Evolutionary conservation across 2,888 invertebrate species (phyloP).

Genomic region (Mesorhabditis spiculigera): DNA sequence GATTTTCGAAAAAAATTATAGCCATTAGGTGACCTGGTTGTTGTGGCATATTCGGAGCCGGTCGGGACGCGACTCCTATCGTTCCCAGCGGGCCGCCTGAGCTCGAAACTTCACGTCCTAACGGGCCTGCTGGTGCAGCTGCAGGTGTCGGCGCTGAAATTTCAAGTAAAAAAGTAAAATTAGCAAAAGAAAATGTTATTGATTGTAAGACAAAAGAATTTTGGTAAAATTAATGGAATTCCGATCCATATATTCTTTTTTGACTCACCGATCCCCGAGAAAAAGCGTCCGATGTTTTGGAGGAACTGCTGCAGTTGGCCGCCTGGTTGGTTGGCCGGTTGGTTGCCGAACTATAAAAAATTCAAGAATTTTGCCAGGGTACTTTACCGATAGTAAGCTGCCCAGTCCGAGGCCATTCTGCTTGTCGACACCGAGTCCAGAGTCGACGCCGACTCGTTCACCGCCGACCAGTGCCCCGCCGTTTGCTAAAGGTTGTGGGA

Average conservation of each 20-base stretch:
- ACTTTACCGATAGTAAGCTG: conserved; percentile 6
- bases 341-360: background rate
- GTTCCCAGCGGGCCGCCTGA: background rate
- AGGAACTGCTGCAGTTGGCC: conserved; percentile 6
- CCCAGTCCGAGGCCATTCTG: conserved; percentile 2
- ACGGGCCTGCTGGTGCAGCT: background rate
- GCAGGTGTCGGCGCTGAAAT: background rate
- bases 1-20: no score
- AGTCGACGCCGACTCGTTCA: conserved; percentile 37
- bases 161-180: no score
- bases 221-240: no score
- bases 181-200: no score
- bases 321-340: background rate
- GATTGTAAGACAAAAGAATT: no score
- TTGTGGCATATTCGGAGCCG: background rate
- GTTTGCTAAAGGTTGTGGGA: conserved; percentile 21
- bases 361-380: background rate
- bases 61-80: background rate
- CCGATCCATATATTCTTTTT: no score
- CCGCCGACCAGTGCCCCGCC: conserved; percentile 41
- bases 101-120: background rate
- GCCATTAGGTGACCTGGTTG: background rate
- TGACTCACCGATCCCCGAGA: background rate
- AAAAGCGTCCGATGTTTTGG: background rate
- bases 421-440: conserved; percentile 16